These are phyloP conservation scores for Drosophila jambulina DNA, from an alignment of 1,140 invertebrate genomes.

Conservation along the genomic window DNA sequence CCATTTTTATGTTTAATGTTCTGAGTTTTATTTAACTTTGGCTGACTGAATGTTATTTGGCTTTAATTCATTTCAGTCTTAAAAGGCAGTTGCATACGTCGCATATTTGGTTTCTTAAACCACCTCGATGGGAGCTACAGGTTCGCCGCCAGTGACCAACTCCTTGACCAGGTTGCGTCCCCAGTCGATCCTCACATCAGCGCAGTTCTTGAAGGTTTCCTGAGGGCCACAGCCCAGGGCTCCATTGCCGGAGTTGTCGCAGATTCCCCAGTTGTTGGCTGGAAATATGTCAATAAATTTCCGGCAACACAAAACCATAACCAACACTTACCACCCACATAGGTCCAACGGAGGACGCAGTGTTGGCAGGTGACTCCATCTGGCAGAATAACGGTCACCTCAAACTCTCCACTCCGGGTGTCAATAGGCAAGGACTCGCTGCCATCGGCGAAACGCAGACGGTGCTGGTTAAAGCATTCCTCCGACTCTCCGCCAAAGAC, in stretches of 20 bases:
- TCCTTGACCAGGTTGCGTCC: slow-evolving; percentile 69
- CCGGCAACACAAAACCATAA: neutral
- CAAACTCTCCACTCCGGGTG: slow-evolving; percentile 68
- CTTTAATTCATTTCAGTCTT: slow-evolving; percentile 34
- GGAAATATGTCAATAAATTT: neutral
- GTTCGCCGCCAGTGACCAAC: slow-evolving; percentile 29
- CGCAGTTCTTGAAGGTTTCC: slow-evolving; percentile 89
- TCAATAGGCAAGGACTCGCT: slow-evolving; percentile 69
- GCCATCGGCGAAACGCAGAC: slow-evolving; percentile 86
- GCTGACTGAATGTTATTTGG: slow-evolving; percentile 27
- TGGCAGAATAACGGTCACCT: slow-evolving; percentile 86
- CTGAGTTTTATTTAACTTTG: slow-evolving; percentile 33
- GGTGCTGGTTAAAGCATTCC: slow-evolving; percentile 87
- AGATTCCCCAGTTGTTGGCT: slow-evolving; percentile 87
- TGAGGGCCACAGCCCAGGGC: slow-evolving; percentile 88
- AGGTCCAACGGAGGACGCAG: slow-evolving; percentile 90
- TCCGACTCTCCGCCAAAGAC: slow-evolving; percentile 86
- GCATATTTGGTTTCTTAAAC: slow-evolving; percentile 18
- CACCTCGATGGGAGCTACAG: slow-evolving; percentile 50
- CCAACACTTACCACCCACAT: slow-evolving; percentile 84
- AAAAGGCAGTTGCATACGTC: neutral
- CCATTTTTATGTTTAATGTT: slow-evolving; percentile 6
- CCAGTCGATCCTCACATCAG: slow-evolving; percentile 88
- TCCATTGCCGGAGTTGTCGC: slow-evolving; percentile 79
- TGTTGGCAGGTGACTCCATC: slow-evolving; percentile 87